Percentiles rank a stretch among this genome's conserved stretches.
phyloP scores from a whole-genome alignment of 1,140 invertebrate genomes.

The Arctopsyche grandis region DNA sequence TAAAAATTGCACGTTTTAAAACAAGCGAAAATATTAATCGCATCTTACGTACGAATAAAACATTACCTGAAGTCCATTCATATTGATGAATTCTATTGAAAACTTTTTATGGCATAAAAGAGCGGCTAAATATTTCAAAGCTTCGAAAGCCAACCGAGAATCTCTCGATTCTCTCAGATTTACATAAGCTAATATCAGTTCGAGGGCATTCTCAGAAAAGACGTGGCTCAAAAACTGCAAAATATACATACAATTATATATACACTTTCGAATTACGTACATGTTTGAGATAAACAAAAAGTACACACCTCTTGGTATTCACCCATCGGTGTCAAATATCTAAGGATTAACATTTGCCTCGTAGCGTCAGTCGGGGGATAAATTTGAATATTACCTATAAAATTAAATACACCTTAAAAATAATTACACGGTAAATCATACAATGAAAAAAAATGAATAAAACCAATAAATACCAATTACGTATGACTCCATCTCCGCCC shows the following conservation, averaged over 20 bases:
- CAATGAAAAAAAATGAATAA: neutral
- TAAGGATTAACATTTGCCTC: constrained; percentile 89
- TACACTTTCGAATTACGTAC: neutral
- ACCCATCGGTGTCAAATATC: constrained; percentile 93
- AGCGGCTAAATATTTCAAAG: constrained; percentile 91
- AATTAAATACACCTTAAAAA: constrained; percentile 1
- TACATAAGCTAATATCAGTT: constrained; percentile 90
- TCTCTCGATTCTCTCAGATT: constrained; percentile 89
- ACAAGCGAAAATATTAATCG: neutral
- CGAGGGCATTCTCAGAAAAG: constrained; percentile 91
- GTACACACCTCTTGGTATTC: constrained; percentile 91
- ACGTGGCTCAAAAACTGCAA: constrained; percentile 86
- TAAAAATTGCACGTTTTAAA: neutral
- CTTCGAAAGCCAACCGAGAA: constrained; percentile 93
- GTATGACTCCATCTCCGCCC: constrained; percentile 88
- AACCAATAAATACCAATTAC: constrained; percentile 76
- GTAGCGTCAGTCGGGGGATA: constrained; percentile 88
- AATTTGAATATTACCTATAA: constrained; percentile 75
- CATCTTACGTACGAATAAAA: constrained; percentile 25
- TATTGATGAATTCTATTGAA: constrained; percentile 92
- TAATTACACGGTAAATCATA: neutral
- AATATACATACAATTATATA: constrained; percentile 45
- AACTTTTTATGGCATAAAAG: constrained; percentile 97
- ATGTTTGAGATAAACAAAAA: constrained; percentile 33
- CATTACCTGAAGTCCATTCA: constrained; percentile 81